Percentiles rank a stretch among this genome's conserved stretches.
These are phyloP conservation scores for Dysidea cf. avara DNA, from an alignment of 37 sponge, comb jelly and placozoan genomes.

Conservation along the genomic window DNA sequence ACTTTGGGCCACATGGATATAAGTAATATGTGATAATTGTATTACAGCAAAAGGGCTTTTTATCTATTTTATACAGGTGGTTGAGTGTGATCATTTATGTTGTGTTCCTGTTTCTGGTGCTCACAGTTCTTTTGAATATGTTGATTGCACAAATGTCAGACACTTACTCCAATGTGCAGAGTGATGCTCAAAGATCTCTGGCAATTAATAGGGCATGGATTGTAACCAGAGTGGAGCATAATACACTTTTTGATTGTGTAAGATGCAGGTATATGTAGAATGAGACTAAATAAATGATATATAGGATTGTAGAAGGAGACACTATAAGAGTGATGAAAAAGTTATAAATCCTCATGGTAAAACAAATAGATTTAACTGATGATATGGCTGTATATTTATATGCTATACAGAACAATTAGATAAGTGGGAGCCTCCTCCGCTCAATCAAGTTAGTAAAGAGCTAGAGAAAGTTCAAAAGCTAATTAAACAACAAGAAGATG, in stretches of 20 bases:
- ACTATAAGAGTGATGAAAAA: constrained; percentile 22
- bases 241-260: constrained; percentile 45
- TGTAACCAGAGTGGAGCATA: constrained; percentile 70
- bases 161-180: constrained; percentile 71
- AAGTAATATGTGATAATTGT: no score
- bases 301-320: constrained; percentile 21
- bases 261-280: neutral
- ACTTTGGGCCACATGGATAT: constrained; percentile 34
- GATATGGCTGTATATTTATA: no score
- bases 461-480: constrained; percentile 30
- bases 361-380: no score
- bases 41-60: no score
- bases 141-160: constrained; percentile 78
- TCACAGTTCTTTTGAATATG: constrained; percentile 71
- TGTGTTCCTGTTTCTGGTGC: constrained; percentile 59
- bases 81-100: constrained; percentile 56
- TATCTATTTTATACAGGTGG: constrained; percentile 53
- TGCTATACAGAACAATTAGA: no score
- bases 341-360: constrained; percentile 47
- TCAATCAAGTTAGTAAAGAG: constrained; percentile 47
- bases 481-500: constrained; percentile 24
- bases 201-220: constrained; percentile 66
- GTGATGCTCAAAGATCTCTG: constrained; percentile 71
- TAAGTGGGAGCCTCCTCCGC: constrained; percentile 73
- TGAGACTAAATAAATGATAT: neutral